Evolutionary conservation across 2,113 vertebrate species (phyloP).

Genomic region (Hippocampus guttulatus): DNA sequence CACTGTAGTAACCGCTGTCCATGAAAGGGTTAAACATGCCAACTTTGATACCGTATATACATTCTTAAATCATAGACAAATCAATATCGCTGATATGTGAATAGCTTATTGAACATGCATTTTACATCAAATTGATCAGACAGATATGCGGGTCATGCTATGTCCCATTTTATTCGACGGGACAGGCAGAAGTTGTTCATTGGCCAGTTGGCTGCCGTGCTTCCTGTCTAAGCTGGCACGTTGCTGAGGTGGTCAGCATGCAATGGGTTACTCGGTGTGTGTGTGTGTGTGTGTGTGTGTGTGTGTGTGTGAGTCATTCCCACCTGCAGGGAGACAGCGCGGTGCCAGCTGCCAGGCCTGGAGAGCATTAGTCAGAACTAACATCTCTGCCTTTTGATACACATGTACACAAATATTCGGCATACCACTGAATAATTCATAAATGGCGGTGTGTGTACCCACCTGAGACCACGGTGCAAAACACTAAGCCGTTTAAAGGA

Average conservation of each 20-base stretch:
- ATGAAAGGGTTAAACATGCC: too few relatives aligned
- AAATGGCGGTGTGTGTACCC: background rate
- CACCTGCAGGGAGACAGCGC: conserved; percentile 65
- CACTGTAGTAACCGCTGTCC: too few relatives aligned
- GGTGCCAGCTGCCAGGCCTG: conserved; percentile 64
- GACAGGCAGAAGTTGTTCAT: conserved; percentile 48
- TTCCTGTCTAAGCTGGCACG: conserved; percentile 49
- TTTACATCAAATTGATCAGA: background rate
- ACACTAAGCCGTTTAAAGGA: background rate
- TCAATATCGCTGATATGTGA: too few relatives aligned
- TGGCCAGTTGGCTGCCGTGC: conserved; percentile 58
- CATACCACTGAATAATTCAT: conserved; percentile 54
- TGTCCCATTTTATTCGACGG: conserved; percentile 49
- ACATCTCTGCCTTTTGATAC: conserved; percentile 49
- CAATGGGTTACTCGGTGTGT: conserved; percentile 45
- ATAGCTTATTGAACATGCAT: background rate
- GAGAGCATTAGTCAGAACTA: conserved; percentile 67
- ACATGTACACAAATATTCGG: conserved; percentile 40
- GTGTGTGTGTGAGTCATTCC: conserved; percentile 62
- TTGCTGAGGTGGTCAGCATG: conserved; percentile 48
- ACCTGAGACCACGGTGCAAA: background rate
- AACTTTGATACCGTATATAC: too few relatives aligned
- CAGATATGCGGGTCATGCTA: conserved; percentile 22
- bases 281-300: conserved; percentile 44
- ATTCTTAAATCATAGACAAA: too few relatives aligned